Conservation (phyloP, 2,888 invertebrate species). For the Pterostichus madidus region DNA sequence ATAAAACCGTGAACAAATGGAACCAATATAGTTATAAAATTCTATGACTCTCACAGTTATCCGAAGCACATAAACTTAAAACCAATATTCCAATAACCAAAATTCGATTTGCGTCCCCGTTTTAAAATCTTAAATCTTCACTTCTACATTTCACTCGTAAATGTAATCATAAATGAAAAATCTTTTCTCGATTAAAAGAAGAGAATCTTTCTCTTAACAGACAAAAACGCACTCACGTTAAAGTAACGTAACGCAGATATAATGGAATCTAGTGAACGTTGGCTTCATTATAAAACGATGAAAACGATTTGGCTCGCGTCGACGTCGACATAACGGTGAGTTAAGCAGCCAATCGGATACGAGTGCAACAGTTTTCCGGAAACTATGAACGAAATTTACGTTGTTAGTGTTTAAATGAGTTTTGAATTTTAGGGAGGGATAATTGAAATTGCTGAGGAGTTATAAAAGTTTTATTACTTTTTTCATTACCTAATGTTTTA, state of each 20-base stretch:
- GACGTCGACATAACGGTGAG: background rate
- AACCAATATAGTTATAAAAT: too few relatives aligned
- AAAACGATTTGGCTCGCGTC: background rate
- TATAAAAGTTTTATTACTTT: conserved; percentile 40
- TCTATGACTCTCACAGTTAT: too few relatives aligned
- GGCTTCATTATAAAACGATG: conserved; percentile 13
- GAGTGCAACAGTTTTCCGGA: conserved; percentile 39
- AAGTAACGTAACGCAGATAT: background rate
- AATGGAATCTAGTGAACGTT: conserved; percentile 4
- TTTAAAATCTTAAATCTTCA: too few relatives aligned
- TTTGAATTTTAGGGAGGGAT: conserved; percentile 9
- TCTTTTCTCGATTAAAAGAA: too few relatives aligned
- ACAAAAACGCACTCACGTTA: too few relatives aligned
- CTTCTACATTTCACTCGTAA: too few relatives aligned
- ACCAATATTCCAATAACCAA: too few relatives aligned
- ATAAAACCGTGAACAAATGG: too few relatives aligned
- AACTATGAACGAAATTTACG: conserved; percentile 34
- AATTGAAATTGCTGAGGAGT: conserved; percentile 35
- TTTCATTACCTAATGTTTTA: background rate
- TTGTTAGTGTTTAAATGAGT: background rate
- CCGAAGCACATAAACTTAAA: too few relatives aligned
- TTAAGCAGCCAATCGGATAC: background rate
- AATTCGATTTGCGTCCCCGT: too few relatives aligned
- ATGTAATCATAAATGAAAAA: too few relatives aligned
- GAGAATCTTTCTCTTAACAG: too few relatives aligned